Evolutionary conservation across 2,797 vertebrate genomes (phyloP), one percentile per base, ranked within the genome.

Genomic region (Spheniscus humboldti): DNA sequence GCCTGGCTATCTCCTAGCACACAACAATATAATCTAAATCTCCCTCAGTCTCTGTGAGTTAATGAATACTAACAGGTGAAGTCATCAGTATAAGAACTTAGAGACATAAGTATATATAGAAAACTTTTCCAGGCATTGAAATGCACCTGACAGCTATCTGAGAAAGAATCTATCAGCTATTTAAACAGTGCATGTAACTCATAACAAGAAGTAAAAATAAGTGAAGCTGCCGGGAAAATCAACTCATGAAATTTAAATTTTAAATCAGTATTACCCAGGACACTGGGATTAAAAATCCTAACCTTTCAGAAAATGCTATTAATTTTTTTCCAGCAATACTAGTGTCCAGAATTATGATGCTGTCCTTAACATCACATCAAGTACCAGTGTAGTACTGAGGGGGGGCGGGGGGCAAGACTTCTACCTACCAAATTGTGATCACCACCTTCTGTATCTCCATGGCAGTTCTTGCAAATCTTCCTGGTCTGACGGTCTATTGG

Each of bases 241-340:
- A 81, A 81, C 30, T 69, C 69, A 88, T 90, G 50, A 95, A 76
- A 93, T 94, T 86, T 94, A 67, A 88, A 93, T 85, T 95, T 86
- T 81, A 94, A 90, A 85, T 90, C 64, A 90, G 17, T 52, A 48
- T 95, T 92, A 67, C 18, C 31, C 67, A 79, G 77, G 80, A 56
- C 80, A 48, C 12, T 18, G 28, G 23, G 25, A 82, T 94, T 78
- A 55, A 86, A 95, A 66, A 13, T 62, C 39, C 39, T 57, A 67
- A 73, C 33, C 24, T 93, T 88, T 84, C 63, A 82, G 69, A 81
- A 95, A 95, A 86, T 19, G 10, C 24, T 62, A 3, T 86, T 60
- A 2, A 41, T 73, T 76, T 41, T 33, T 82, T 77, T 72, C 37
- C n/a, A 82, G 35, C 52, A 30, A 5, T 50, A 50, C 33, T 75